Conservation (phyloP, 2,888 invertebrate genomes). For the Ceriagrion tenellum region DNA sequence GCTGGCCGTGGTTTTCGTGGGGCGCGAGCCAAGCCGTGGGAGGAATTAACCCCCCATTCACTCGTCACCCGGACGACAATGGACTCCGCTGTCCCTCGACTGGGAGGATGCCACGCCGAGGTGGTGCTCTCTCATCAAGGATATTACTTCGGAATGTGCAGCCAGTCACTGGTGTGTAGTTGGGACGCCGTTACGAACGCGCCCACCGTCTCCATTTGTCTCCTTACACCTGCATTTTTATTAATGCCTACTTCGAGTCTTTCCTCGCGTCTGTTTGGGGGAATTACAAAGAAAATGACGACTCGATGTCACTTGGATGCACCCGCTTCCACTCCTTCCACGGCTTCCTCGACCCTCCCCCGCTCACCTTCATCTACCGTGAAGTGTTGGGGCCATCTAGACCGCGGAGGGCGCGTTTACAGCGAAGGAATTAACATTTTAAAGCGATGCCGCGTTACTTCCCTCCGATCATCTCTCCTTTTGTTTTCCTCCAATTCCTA, state of each 20-base stretch:
- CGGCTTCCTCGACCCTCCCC: neutral
- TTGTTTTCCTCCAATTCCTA: too few species aligned
- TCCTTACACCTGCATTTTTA: neutral
- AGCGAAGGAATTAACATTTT: neutral
- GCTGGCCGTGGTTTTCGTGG: neutral
- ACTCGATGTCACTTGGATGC: neutral
- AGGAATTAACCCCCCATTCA: slow-evolving; percentile 16
- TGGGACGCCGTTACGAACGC: neutral
- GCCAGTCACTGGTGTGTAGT: neutral
- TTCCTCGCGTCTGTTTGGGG: neutral
- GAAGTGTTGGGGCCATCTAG: neutral
- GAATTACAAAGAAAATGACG: neutral
- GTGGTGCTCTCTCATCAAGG: neutral
- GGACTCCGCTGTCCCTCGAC: neutral
- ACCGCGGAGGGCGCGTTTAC: neutral
- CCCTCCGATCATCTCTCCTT: neutral
- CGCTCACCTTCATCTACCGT: neutral
- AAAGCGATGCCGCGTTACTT: neutral
- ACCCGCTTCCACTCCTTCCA: too few species aligned
- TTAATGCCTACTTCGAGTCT: neutral
- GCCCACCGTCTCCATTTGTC: neutral
- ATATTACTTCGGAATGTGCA: slow-evolving; percentile 9
- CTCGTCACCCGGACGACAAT: slow-evolving; percentile 1
- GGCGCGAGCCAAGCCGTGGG: neutral
- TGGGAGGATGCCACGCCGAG: neutral